phyloP scores from a whole-genome alignment of 2,888 invertebrate species.

The Cremastobaeus sp. region DNA sequence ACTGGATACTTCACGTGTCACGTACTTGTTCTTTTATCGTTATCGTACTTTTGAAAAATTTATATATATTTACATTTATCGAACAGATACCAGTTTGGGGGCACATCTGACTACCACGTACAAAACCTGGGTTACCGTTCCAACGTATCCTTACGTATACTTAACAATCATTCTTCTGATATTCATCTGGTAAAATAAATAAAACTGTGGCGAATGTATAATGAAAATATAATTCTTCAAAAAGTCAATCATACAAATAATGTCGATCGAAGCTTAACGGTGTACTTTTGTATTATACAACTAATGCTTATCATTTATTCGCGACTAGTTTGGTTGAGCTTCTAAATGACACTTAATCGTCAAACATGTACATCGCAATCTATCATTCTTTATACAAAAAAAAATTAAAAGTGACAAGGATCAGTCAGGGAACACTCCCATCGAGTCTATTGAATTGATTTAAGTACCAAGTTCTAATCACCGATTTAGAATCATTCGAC shows the following conservation, averaged over 20 bases:
- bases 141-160: conserved; percentile 36
- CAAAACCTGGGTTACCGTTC: conserved; percentile 50
- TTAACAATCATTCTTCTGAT: conserved; percentile 39
- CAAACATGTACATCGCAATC: conserved; percentile 53
- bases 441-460: conserved; percentile 25
- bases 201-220: conserved; percentile 22
- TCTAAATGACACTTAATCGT: conserved; percentile 58
- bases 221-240: conserved; percentile 45
- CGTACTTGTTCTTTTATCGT: conserved; percentile 15
- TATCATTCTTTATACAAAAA: conserved; percentile 49
- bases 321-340: conserved; percentile 58
- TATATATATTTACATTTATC: conserved; percentile 56
- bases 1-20: conserved; percentile 55
- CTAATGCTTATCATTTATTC: conserved; percentile 56
- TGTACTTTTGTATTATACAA: conserved; percentile 56
- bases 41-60: conserved; percentile 40
- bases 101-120: conserved; percentile 46
- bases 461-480: conserved; percentile 43
- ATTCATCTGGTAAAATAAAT: conserved; percentile 26
- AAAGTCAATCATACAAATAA: conserved; percentile 46
- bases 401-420: conserved; percentile 31
- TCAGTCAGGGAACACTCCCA: conserved; percentile 25
- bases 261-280: conserved; percentile 49
- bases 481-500: conserved; percentile 25
- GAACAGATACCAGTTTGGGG: conserved; percentile 45